Base-by-base conservation (phyloP, 2,797 vertebrate species). In the Cuniculus paca region DNA sequence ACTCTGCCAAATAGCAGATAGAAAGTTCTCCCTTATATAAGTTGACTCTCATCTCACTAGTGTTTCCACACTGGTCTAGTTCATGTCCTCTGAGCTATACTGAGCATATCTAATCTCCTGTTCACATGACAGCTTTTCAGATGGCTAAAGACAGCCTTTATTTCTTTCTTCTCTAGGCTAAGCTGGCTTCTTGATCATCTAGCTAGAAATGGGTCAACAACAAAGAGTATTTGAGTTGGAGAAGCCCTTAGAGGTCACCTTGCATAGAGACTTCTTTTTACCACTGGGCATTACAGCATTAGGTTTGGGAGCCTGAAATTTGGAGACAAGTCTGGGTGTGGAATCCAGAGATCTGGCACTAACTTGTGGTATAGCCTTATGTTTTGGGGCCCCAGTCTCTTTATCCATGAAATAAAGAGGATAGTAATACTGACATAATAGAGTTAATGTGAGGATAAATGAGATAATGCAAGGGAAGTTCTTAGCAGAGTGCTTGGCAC, bases 101-200 rank as follows among this genome's bases (percentile, higher is more conserved):
- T 52, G 56, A 95, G 77, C 52, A 94, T 72, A 74, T 81, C 94
- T 98, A 93, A 97, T 97, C 97, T 95, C 74, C 74, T 36, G 74
- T 72, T 92, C 92, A 97, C 68, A 88, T 77, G 81, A 83, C 94
- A 95, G 95, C 88, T 93, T 94, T 96, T 97, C 61, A 91, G 85
- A 92, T 83, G 81, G 50, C 54, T 96, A 61, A 96, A 90, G 96
- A 79, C 93, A 86, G 74, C 54, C 88, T 74, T 95, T 90, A 79
- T 92, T 97, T 96, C 89, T 95, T 95, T 93, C 90, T 96, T 98
- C 84, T 96, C 42, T 91, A 72, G 20, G 80, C 60, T 96, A 97
- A 96, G 94, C 93, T 91, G 84, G 89, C 80, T 90, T 95, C 60
- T 95, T 95, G 72, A 95, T 96, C 56, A 31, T 93, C 68, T 88